phyloP scores from a whole-genome alignment of 2,888 invertebrate species.

The Pristionchus mayeri region DNA sequence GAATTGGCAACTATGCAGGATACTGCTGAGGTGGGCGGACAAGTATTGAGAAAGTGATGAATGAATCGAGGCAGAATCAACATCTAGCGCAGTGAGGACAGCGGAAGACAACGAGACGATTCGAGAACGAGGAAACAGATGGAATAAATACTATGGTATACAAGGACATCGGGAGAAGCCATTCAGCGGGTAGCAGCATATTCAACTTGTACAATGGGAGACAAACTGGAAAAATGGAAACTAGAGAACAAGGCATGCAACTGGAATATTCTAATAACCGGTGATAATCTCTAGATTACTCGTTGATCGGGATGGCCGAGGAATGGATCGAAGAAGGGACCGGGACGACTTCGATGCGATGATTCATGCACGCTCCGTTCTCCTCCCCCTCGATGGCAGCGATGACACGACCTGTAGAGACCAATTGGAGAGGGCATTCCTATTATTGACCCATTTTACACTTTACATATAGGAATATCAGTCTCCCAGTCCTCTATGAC shows the following conservation, averaged over 20 bases:
- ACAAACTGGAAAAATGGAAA: background rate
- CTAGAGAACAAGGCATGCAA: background rate
- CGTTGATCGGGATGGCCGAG: background rate
- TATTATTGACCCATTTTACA: background rate
- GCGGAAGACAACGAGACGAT: slow-evolving; percentile 1
- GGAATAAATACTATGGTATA: slow-evolving; percentile 16
- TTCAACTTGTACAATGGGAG: background rate
- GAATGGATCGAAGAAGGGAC: slow-evolving; percentile 30
- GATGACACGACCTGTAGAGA: slow-evolving; percentile 52
- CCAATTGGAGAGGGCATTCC: background rate
- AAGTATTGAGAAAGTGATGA: background rate
- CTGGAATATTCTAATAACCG: background rate
- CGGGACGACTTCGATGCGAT: background rate
- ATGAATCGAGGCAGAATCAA: background rate
- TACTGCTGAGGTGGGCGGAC: background rate
- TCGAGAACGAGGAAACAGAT: background rate
- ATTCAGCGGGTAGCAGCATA: background rate
- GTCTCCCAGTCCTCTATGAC: too few species aligned
- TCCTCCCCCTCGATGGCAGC: slow-evolving; percentile 40
- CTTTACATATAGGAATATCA: too few species aligned
- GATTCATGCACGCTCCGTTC: slow-evolving; percentile 40
- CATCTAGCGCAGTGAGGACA: background rate
- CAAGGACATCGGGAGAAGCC: slow-evolving; percentile 3
- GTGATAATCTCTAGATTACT: background rate
- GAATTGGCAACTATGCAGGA: slow-evolving; percentile 14